Evolutionary conservation across 2,113 vertebrate species (phyloP).

Genomic region (Myotis yumanensis): DNA sequence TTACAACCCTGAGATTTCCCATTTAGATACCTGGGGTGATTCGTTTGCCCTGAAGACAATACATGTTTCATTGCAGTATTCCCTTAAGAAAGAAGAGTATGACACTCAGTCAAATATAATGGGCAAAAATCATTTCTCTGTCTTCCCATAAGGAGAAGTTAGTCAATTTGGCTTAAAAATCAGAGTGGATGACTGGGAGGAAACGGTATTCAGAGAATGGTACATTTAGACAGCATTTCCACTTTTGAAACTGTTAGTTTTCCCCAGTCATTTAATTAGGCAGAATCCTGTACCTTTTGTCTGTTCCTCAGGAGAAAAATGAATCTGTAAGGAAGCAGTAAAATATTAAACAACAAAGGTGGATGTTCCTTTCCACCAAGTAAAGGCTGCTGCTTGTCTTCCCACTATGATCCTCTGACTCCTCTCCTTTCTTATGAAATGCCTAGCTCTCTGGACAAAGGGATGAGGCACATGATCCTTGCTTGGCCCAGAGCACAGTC

Average conservation of each 20-base stretch:
- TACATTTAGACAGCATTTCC: background rate
- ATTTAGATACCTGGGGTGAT: background rate
- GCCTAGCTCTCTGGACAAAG: background rate
- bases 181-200: background rate
- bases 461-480: background rate
- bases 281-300: background rate
- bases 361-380: background rate
- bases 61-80: background rate
- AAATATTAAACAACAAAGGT: constrained; percentile 23
- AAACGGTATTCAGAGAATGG: background rate
- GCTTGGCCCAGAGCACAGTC: background rate
- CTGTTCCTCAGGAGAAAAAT: constrained; percentile 8
- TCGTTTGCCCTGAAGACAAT: constrained; percentile 34
- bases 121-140: constrained; percentile 26
- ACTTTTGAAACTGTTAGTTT: background rate
- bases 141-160: constrained; percentile 38
- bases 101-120: constrained; percentile 36
- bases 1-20: background rate
- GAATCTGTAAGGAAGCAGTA: background rate
- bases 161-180: constrained; percentile 46
- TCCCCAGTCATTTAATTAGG: constrained; percentile 30
- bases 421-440: background rate
- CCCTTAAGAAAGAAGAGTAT: constrained; percentile 48
- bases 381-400: background rate
- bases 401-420: too few species aligned